phyloP scores from a whole-genome alignment of 2,888 invertebrate species.

The Cantharis nigra region DNA sequence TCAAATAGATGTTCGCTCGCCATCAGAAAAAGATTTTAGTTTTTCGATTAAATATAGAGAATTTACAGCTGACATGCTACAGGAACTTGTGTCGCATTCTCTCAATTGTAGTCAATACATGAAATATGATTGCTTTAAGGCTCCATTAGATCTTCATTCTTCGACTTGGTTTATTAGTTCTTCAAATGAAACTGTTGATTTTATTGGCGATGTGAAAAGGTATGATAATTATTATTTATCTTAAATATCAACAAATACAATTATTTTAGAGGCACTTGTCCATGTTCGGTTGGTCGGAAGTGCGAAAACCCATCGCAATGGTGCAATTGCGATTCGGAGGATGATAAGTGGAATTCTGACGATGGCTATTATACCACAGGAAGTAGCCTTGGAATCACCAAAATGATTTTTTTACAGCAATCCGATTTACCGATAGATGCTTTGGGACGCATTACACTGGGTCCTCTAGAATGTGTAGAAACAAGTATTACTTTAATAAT shows the following conservation, averaged over 20 bases:
- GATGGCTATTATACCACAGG: constrained; percentile 83
- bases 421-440: constrained; percentile 81
- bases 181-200: constrained; percentile 77
- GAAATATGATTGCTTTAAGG: constrained; percentile 88
- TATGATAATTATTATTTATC: constrained; percentile 44
- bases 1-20: constrained; percentile 85
- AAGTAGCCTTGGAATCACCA: constrained; percentile 83
- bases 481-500: constrained; percentile 71
- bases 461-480: constrained; percentile 91
- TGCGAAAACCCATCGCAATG: constrained; percentile 81
- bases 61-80: constrained; percentile 88
- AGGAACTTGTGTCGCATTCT: constrained; percentile 87
- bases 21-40: constrained; percentile 78
- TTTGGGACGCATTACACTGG: constrained; percentile 84
- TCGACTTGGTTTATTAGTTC: constrained; percentile 90
- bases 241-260: background rate
- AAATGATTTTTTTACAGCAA: constrained; percentile 89
- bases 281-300: constrained; percentile 77
- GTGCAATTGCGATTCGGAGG: constrained; percentile 90
- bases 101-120: constrained; percentile 87
- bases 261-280: constrained; percentile 69
- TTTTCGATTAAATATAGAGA: constrained; percentile 86
- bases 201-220: constrained; percentile 81
- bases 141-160: constrained; percentile 83
- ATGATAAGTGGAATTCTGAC: constrained; percentile 87